phyloP scores from a whole-genome alignment of 1,140 invertebrate species.

The Cyclina sinensis region DNA sequence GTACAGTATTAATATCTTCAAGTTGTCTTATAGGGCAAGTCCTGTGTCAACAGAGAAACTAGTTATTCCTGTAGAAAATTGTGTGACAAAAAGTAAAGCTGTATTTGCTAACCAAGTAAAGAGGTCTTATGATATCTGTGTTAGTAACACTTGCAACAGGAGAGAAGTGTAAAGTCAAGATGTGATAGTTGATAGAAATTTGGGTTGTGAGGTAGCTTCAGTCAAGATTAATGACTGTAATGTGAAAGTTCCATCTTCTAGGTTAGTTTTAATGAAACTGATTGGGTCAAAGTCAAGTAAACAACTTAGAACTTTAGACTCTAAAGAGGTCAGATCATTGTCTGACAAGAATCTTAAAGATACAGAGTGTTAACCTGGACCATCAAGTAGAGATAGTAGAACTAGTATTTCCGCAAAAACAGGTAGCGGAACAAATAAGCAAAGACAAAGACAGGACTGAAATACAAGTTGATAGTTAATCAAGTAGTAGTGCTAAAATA shows the following conservation, averaged over 20 bases:
- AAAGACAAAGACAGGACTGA: neutral
- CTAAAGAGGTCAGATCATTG: neutral
- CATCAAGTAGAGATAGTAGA: neutral
- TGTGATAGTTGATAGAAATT: neutral
- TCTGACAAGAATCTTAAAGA: neutral
- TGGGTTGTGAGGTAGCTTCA: neutral
- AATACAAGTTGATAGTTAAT: neutral
- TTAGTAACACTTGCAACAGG: neutral
- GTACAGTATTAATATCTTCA: neutral
- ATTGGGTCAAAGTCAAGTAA: neutral
- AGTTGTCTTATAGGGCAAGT: neutral
- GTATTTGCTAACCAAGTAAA: neutral
- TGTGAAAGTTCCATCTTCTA: neutral
- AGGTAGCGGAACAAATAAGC: neutral
- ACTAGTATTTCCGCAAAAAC: neutral
- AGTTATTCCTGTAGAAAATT: neutral
- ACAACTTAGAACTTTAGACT: neutral
- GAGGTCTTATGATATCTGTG: slow-evolving; percentile 2
- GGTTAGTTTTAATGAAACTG: neutral
- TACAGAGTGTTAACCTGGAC: neutral
- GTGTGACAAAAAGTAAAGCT: neutral
- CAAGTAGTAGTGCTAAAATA: neutral
- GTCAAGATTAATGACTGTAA: neutral
- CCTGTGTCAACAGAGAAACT: neutral
- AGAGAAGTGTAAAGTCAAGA: neutral